Percentiles rank a stretch among this genome's conserved stretches.
Evolutionary conservation across 2,797 vertebrate genomes (phyloP).

Genomic region (Tinamus major): DNA sequence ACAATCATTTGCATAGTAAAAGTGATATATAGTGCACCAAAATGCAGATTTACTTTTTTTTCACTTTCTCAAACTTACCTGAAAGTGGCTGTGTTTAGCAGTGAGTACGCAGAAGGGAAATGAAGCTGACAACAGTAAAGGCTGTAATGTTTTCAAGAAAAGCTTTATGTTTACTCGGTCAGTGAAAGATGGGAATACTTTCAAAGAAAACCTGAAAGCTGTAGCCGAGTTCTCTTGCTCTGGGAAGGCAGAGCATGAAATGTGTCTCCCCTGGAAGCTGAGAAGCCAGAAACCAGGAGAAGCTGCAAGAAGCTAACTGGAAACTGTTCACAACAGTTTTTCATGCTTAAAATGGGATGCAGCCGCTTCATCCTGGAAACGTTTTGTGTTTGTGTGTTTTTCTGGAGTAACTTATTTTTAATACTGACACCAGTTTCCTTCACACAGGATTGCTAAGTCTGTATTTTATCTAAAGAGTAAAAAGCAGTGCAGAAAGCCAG

Average conservation of each 20-base stretch:
- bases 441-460: not conserved
- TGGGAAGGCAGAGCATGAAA: not conserved
- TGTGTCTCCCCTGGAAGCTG: fast-evolving
- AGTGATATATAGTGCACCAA: conserved; percentile 70
- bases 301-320: not conserved
- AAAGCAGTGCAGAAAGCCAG: fast-evolving
- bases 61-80: conserved; percentile 53
- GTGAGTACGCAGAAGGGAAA: conserved; percentile 40
- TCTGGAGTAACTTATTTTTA: not conserved
- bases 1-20: conserved; percentile 84
- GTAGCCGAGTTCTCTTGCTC: not conserved
- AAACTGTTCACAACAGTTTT: not conserved
- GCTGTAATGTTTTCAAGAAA: not conserved
- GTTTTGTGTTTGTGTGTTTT: not conserved
- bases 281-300: not conserved
- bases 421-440: not conserved
- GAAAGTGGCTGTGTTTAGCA: conserved; percentile 52
- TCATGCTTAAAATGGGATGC: not conserved
- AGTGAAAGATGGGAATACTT: not conserved
- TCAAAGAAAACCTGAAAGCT: not conserved
- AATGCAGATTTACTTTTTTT: conserved; percentile 61
- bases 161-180: not conserved
- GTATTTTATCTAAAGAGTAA: not conserved
- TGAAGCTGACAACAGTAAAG: not conserved
- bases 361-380: not conserved